A percentile compares a stretch with the other conserved stretches of the same genome.
phyloP scores from a whole-genome alignment of 2,113 vertebrate genomes.

The Anhinga anhinga region DNA sequence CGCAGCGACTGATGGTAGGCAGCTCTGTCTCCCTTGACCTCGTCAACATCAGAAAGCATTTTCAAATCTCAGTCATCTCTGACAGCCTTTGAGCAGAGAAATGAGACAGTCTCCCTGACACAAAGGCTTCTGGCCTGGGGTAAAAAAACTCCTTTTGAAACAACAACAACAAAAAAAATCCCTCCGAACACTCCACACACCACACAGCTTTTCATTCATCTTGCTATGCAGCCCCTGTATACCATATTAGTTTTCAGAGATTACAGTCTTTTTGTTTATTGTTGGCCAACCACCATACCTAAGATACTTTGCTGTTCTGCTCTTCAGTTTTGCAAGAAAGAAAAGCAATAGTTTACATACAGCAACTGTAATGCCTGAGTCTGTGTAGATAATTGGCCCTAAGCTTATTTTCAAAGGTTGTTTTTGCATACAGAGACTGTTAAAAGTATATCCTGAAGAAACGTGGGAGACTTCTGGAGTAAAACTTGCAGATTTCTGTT shows the following conservation, averaged over 20 bases:
- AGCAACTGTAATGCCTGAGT: background rate
- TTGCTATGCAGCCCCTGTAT: slow-evolving; percentile 59
- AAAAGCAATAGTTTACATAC: background rate
- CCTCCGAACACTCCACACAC: slow-evolving; percentile 67
- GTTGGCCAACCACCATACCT: slow-evolving; percentile 40
- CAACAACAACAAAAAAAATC: slow-evolving; percentile 69
- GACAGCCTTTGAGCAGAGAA: slow-evolving; percentile 86
- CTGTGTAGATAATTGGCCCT: background rate
- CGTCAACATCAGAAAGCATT: slow-evolving; percentile 83
- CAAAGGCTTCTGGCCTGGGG: slow-evolving; percentile 84
- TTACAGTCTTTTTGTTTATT: slow-evolving; percentile 58
- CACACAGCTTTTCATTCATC: slow-evolving; percentile 77
- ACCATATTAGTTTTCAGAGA: slow-evolving; percentile 64
- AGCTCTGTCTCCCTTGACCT: slow-evolving; percentile 80
- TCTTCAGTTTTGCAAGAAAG: background rate
- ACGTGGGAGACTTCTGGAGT: background rate
- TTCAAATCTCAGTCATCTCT: slow-evolving; percentile 85
- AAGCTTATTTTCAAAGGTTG: background rate
- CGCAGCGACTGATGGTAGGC: slow-evolving; percentile 71
- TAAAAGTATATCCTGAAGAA: background rate
- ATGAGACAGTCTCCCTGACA: slow-evolving; percentile 83
- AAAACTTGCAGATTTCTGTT: background rate
- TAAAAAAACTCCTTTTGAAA: slow-evolving; percentile 83
- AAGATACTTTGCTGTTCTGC: slow-evolving; percentile 18
- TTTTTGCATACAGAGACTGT: background rate